A percentile compares a stretch with the other conserved stretches of the same genome.
Conservation (phyloP, 2,888 invertebrate genomes). For the Steinernema scapterisci region DNA sequence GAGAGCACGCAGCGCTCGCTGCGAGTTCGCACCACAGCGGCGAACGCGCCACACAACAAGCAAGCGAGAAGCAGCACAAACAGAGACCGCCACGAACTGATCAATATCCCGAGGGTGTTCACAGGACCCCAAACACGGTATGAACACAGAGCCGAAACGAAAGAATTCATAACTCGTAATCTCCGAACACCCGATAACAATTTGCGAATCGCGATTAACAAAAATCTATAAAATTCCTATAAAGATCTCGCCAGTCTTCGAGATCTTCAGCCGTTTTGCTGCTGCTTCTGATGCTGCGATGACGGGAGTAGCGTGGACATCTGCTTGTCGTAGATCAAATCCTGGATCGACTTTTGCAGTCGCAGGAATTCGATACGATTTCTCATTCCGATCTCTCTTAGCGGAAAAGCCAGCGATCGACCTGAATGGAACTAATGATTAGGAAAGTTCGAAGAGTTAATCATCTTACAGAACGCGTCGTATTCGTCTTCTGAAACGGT, state of each 20-base stretch:
- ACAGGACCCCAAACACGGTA: neutral
- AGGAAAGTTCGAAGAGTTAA: neutral
- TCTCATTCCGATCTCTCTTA: constrained; percentile 5
- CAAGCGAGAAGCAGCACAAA: neutral
- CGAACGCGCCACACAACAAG: constrained; percentile 15
- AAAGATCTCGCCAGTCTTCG: neutral
- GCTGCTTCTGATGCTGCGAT: constrained; percentile 13
- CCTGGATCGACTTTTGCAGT: constrained; percentile 5
- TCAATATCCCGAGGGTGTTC: constrained; percentile 9
- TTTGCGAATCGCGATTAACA: constrained; percentile 16
- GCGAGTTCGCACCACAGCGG: neutral
- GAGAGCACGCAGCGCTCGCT: neutral
- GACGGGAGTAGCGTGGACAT: constrained; percentile 1
- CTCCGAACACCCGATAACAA: constrained; percentile 23
- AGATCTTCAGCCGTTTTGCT: neutral
- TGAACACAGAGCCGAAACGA: neutral
- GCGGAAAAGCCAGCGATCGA: constrained; percentile 13
- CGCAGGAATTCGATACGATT: constrained; percentile 20
- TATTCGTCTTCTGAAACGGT: constrained; percentile 7
- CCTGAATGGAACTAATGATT: neutral
- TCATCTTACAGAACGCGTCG: constrained; percentile 14
- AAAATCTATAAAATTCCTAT: neutral
- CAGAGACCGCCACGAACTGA: neutral
- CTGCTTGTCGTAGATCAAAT: constrained; percentile 13
- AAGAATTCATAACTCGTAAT: constrained; percentile 29